These are phyloP conservation scores for Serranus cabrilla DNA, from an alignment of 2,797 vertebrate species.

Conservation along the genomic window DNA sequence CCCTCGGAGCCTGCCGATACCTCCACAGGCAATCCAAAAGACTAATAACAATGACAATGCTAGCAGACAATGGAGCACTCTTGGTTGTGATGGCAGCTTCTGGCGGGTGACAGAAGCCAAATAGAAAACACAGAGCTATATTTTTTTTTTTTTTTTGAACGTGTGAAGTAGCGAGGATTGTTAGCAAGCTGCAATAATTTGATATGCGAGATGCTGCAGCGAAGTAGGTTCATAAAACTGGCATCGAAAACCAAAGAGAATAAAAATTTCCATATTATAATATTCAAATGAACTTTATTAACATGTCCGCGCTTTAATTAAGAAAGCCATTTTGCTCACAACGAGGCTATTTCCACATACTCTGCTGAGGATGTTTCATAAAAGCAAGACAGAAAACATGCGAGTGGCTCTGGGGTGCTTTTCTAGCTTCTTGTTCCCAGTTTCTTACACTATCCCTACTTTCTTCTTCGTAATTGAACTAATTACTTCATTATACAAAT, in stretches of 20 bases:
- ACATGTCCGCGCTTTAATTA: slow-evolving; percentile 45
- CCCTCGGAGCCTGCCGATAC: slow-evolving; percentile 74
- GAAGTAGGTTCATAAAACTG: slow-evolving; percentile 9
- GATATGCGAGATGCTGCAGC: slow-evolving; percentile 24
- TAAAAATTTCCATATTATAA: slow-evolving; percentile 4
- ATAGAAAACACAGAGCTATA: slow-evolving; percentile 50
- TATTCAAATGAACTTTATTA: slow-evolving; percentile 47
- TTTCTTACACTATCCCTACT: slow-evolving; percentile 63
- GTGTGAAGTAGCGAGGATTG: slow-evolving; percentile 39
- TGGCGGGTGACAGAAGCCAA: slow-evolving; percentile 59
- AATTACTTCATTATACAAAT: slow-evolving; percentile 88
- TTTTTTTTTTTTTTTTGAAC: slow-evolving; percentile 25
- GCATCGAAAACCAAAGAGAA: slow-evolving; percentile 13
- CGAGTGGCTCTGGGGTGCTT: slow-evolving; percentile 31
- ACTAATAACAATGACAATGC: slow-evolving; percentile 84
- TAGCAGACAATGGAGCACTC: slow-evolving; percentile 75
- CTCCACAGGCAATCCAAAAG: slow-evolving; percentile 81
- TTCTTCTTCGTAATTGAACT: slow-evolving; percentile 81
- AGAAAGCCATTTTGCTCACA: slow-evolving; percentile 33
- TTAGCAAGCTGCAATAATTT: slow-evolving; percentile 35
- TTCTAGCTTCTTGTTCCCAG: slow-evolving; percentile 45
- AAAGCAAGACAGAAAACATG: slow-evolving; percentile 30
- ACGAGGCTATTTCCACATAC: slow-evolving; percentile 22
- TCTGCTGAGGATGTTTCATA: slow-evolving; percentile 47
- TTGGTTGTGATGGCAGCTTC: slow-evolving; percentile 67